Percentiles rank a stretch among this genome's conserved stretches.
Conservation (phyloP, 2,113 vertebrate species). For the Bufo gargarizans region DNA sequence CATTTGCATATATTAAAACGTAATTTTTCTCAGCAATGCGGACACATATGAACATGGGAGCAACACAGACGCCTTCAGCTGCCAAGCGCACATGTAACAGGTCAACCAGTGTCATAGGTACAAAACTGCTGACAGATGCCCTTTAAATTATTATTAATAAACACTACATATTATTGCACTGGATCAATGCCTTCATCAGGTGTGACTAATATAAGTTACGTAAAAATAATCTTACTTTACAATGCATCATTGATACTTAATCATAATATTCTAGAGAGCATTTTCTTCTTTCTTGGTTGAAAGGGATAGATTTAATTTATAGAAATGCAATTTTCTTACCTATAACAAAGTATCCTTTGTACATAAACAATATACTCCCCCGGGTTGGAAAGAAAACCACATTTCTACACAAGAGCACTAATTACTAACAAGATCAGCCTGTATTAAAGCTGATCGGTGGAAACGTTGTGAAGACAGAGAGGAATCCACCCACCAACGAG, state of each 20-base stretch:
- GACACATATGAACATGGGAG: no score
- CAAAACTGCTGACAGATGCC: no score
- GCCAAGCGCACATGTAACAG: no score
- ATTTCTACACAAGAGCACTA: constrained; percentile 57
- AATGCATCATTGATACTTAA: background rate
- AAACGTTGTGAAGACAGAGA: constrained; percentile 41
- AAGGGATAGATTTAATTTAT: constrained; percentile 27
- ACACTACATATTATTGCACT: no score
- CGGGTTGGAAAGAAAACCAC: constrained; percentile 36
- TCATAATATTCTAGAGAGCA: background rate
- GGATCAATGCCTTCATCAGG: no score
- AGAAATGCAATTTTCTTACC: constrained; percentile 26
- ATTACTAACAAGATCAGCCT: constrained; percentile 50
- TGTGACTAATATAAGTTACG: background rate
- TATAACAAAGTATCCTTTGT: constrained; percentile 50
- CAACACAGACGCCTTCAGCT: no score
- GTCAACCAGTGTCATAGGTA: no score
- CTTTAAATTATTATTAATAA: no score
- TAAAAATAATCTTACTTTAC: background rate
- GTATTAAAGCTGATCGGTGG: constrained; percentile 48
- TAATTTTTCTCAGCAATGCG: no score
- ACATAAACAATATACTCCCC: constrained; percentile 52
- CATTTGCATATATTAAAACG: no score
- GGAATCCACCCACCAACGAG: constrained; percentile 50
- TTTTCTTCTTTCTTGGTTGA: background rate